A percentile compares a stretch with the other conserved stretches of the same genome.
Conservation (phyloP, 35 echinoderm and acorn worm genomes). For the Acanthaster planci region DNA sequence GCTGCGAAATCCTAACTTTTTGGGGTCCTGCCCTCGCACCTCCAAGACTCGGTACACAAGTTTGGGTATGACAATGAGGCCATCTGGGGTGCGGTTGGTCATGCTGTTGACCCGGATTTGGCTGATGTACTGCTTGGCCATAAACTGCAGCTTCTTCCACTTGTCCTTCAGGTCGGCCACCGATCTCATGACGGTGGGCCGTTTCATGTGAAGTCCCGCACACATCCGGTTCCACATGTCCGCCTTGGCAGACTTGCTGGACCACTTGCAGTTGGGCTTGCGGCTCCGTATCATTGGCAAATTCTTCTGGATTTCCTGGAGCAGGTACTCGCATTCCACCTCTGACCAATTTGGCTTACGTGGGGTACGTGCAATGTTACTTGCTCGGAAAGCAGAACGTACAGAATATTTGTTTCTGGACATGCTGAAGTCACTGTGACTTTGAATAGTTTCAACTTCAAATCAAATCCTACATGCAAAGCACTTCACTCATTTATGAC, state of each 20-base stretch:
- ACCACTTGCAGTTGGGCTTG: not conserved
- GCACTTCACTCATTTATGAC: too few relatives aligned
- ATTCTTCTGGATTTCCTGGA: slow-evolving; percentile 22
- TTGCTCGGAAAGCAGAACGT: too few relatives aligned
- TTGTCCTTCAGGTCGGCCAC: not conserved
- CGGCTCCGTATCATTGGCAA: slow-evolving; percentile 1
- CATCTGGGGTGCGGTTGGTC: not conserved
- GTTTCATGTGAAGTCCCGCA: not conserved
- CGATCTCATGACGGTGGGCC: not conserved
- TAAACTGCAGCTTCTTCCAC: slow-evolving; percentile 23
- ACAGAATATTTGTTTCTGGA: too few relatives aligned
- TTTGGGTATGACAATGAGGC: not conserved
- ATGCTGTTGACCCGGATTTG: not conserved
- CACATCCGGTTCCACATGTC: slow-evolving; percentile 14
- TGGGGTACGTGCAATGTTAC: not conserved
- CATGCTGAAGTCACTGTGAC: too few relatives aligned
- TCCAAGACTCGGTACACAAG: not conserved
- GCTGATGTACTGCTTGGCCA: not conserved
- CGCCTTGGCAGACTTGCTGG: not conserved
- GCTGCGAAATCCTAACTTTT: not conserved
- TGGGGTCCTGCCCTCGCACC: not conserved
- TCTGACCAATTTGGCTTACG: slow-evolving; percentile 21
- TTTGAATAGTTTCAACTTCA: too few relatives aligned
- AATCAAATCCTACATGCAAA: too few relatives aligned
- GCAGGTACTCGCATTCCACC: slow-evolving; percentile 12